A percentile compares a stretch with the other conserved stretches of the same genome.
Evolutionary conservation across 2,797 vertebrate species (phyloP).

Genomic region (Geotrypetes seraphini): DNA sequence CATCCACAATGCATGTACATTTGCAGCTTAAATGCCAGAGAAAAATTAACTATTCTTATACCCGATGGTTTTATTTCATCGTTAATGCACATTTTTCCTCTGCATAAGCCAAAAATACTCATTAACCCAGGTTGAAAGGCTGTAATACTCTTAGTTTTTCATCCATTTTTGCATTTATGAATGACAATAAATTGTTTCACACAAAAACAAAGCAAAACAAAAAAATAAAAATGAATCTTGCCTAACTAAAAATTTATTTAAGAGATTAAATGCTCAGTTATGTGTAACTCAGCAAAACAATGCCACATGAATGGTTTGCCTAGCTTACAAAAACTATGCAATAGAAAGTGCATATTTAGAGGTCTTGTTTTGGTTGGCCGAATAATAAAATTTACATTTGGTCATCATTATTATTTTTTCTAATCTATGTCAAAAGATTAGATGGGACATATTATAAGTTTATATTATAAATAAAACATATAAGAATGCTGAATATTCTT

Average conservation of each 20-base stretch:
- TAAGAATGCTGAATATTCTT: constrained; percentile 25
- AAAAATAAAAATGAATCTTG: constrained; percentile 52
- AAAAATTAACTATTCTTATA: constrained; percentile 24
- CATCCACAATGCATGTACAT: constrained; percentile 44
- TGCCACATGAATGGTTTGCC: constrained; percentile 66
- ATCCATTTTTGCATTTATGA: constrained; percentile 40
- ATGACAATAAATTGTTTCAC: too few species aligned
- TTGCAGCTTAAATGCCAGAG: constrained; percentile 38
- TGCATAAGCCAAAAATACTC: constrained; percentile 33
- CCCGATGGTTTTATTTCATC: constrained; percentile 14
- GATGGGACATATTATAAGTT: constrained; percentile 26
- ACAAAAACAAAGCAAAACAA: too few species aligned
- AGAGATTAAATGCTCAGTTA: constrained; percentile 60
- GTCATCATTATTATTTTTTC: constrained; percentile 44
- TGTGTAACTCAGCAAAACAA: constrained; percentile 54
- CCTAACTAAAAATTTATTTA: constrained; percentile 46
- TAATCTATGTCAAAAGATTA: constrained; percentile 34
- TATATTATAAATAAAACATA: constrained; percentile 23
- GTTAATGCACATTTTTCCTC: constrained; percentile 31
- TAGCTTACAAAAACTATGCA: constrained; percentile 59
- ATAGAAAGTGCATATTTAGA: constrained; percentile 63
- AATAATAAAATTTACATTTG: constrained; percentile 60
- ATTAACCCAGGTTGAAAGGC: constrained; percentile 38
- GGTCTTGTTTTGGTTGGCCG: constrained; percentile 60
- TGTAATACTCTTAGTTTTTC: constrained; percentile 30